Evolutionary conservation across 2,113 vertebrate genomes (phyloP), one percentile per base, ranked within the genome.

Genomic region (Lagopus muta): DNA sequence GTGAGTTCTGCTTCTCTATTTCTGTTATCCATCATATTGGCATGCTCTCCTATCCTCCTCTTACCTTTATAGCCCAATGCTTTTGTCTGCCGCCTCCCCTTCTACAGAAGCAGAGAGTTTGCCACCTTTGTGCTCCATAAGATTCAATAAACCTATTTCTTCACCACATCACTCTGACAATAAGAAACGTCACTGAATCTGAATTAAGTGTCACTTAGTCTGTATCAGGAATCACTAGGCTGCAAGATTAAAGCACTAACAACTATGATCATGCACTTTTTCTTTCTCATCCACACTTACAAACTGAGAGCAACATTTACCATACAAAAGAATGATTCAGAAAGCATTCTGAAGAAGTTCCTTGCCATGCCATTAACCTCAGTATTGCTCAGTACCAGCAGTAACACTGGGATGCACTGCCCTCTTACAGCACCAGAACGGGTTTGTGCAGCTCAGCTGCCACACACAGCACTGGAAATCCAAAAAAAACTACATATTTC

Each of bases 191-290:
- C 72, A 48, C 32, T 74, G 36, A n/a, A 66, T 22, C 32, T 14
- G 61, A 90, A 36, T 7, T 52, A 58, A 83, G 65, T 3, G 17
- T 6, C 24, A 89, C 60, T 92, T 62, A 30, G 78, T 28, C 47
- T 28, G 27, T 14, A 34, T 13, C 8, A 34, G 34, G 66, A 86
- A 69, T 40, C 65, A 28, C 27, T 0, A 0, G 11, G 36, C 42
- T 42, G 65, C 38, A 38, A 64, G 55, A 83, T 8, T 6, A 58
- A 48, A 81, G 76, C n/a, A 32, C 38, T 65, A 55, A 42, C 65
- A 47, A 17, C 62, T 75, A 36, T 3, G 45, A 77, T n/a, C 8
- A 3, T 0, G 6, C 30, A 27, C 0, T 8, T 48, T 7, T 72
- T 21, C 43, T 19, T 79, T 60, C 78, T 66, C 67, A 84, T 10